Evolutionary conservation across 2,888 invertebrate species (phyloP).

Genomic region (Thelaira solivaga): DNA sequence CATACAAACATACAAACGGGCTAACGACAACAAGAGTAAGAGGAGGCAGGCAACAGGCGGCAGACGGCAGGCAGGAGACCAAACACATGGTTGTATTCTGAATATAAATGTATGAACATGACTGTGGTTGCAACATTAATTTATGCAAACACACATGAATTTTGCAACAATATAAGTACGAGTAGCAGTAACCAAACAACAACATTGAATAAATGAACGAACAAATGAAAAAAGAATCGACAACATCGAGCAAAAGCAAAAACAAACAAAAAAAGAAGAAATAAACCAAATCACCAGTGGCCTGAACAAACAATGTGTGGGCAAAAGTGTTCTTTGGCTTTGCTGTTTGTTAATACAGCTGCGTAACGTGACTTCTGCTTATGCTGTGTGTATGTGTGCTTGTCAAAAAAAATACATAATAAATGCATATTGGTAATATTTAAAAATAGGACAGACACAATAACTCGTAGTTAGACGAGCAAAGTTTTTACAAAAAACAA

Average conservation of each 20-base stretch:
- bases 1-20: background rate
- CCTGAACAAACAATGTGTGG: constrained; percentile 62
- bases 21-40: constrained; percentile 16
- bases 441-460: background rate
- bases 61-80: constrained; percentile 7
- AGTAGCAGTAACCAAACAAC: constrained; percentile 29
- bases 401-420: background rate
- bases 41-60: background rate
- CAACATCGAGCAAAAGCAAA: too few species aligned
- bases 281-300: constrained; percentile 41
- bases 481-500: too few species aligned
- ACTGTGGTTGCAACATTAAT: constrained; percentile 61
- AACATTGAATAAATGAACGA: constrained; percentile 22
- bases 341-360: constrained; percentile 52
- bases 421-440: constrained; percentile 20
- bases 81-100: constrained; percentile 17
- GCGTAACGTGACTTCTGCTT: constrained; percentile 59
- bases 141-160: constrained; percentile 56
- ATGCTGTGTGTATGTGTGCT: too few species aligned
- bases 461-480: too few species aligned
- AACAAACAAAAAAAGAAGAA: background rate
- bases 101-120: constrained; percentile 33
- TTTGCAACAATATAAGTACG: constrained; percentile 57
- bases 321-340: constrained; percentile 49
- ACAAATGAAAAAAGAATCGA: constrained; percentile 11